These are phyloP conservation scores for Egretta garzetta DNA, from an alignment of 2,113 vertebrate species.

Conservation along the genomic window DNA sequence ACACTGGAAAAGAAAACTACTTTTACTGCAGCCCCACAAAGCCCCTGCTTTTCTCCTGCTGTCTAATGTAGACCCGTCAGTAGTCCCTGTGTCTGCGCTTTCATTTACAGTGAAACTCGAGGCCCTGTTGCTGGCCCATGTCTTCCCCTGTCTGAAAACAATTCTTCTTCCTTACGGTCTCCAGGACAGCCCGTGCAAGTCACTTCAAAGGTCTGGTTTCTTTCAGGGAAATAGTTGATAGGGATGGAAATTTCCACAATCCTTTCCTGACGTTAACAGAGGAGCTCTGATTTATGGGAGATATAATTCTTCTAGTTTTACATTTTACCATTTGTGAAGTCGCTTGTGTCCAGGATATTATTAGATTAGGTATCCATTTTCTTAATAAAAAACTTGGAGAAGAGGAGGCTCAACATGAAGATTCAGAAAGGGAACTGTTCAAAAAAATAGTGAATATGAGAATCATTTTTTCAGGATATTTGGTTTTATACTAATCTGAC, in stretches of 20 bases:
- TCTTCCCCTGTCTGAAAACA: neutral
- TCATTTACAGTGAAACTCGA: neutral
- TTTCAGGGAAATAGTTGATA: slow-evolving; percentile 5
- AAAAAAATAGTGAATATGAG: neutral
- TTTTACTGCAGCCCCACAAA: neutral
- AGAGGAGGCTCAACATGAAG: neutral
- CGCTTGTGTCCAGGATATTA: neutral
- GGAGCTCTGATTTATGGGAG: slow-evolving; percentile 12
- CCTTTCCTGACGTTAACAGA: slow-evolving; percentile 5
- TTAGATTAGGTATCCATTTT: slow-evolving; percentile 18
- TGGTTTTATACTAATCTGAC: neutral
- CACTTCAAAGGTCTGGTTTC: slow-evolving; percentile 42
- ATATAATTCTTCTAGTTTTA: neutral
- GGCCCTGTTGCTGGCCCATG: neutral
- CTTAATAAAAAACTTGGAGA: neutral
- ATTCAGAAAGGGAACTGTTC: neutral
- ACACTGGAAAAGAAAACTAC: neutral
- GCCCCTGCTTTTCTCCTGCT: neutral
- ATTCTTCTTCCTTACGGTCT: neutral
- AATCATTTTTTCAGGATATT: slow-evolving; percentile 2
- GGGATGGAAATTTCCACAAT: slow-evolving; percentile 37
- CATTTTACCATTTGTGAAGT: neutral
- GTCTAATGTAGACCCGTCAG: fast-evolving
- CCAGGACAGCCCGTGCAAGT: neutral
- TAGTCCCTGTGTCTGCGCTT: neutral